A percentile compares a stretch with the other conserved stretches of the same genome.
phyloP scores from a whole-genome alignment of 2,888 invertebrate genomes.

The Antheraea yamamai region DNA sequence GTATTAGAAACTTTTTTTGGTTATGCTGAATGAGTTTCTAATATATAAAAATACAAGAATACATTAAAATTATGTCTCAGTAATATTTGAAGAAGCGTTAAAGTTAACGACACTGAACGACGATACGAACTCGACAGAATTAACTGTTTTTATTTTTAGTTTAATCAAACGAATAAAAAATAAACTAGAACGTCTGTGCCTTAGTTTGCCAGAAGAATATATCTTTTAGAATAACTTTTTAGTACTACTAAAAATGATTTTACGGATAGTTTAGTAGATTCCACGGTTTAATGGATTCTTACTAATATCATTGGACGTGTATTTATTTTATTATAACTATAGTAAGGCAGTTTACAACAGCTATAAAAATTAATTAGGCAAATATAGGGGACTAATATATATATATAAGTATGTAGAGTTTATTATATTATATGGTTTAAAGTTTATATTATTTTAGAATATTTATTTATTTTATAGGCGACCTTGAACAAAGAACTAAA shows the following conservation, averaged over 20 bases:
- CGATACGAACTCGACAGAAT: neutral
- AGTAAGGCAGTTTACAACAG: neutral
- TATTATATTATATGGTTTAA: no score
- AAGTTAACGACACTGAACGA: neutral
- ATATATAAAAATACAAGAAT: neutral
- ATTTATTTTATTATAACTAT: neutral
- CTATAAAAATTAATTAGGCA: no score
- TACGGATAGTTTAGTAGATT: neutral
- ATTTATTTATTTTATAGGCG: no score
- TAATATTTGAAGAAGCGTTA: neutral
- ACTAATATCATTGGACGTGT: neutral
- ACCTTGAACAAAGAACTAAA: no score
- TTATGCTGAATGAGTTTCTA: no score
- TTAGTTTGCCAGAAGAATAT: neutral
- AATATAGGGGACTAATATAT: no score
- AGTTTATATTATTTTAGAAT: no score
- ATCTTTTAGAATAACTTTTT: no score
- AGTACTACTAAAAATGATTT: no score
- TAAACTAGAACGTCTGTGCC: neutral
- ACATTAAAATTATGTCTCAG: neutral
- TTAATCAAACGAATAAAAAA: neutral
- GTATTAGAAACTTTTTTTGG: no score
- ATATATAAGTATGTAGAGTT: no score
- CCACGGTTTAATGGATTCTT: neutral
- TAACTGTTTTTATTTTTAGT: conserved; percentile 8